Evolutionary conservation across 2,113 vertebrate species (phyloP).

Genomic region (Echinops telfairi): DNA sequence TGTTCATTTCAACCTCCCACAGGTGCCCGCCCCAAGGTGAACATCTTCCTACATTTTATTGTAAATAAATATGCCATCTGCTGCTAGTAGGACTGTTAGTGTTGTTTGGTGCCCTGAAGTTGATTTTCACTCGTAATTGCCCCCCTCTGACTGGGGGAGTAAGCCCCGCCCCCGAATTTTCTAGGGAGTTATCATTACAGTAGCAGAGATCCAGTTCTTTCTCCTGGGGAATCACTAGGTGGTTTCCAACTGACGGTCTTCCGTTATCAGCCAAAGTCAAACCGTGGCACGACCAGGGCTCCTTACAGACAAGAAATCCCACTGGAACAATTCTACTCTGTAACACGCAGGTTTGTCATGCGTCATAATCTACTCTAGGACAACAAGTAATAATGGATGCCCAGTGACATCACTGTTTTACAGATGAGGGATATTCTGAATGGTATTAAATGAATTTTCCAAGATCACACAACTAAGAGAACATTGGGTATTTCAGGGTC

Average conservation of each 20-base stretch:
- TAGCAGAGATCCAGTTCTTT: not conserved
- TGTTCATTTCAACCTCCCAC: not conserved
- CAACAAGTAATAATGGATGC: not conserved
- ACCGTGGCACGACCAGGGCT: not conserved
- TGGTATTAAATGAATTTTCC: not conserved
- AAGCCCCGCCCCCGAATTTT: not conserved
- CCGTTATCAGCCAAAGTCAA: not conserved
- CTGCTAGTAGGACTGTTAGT: not conserved
- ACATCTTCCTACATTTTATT: too few relatives aligned
- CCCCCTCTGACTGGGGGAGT: not conserved
- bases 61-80: not conserved
- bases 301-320: not conserved
- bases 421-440: slow-evolving; percentile 2
- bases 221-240: not conserved
- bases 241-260: not conserved
- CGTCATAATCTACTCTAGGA: not conserved
- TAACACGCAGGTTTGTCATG: not conserved
- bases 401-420: not conserved
- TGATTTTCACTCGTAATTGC: not conserved
- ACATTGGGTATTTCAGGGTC: not conserved
- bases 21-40: not conserved
- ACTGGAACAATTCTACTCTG: not conserved
- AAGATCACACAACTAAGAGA: not conserved
- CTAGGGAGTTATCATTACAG: not conserved
- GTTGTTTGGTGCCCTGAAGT: not conserved